Conservation (phyloP, 2,797 vertebrate species). For the Chelmon rostratus region DNA sequence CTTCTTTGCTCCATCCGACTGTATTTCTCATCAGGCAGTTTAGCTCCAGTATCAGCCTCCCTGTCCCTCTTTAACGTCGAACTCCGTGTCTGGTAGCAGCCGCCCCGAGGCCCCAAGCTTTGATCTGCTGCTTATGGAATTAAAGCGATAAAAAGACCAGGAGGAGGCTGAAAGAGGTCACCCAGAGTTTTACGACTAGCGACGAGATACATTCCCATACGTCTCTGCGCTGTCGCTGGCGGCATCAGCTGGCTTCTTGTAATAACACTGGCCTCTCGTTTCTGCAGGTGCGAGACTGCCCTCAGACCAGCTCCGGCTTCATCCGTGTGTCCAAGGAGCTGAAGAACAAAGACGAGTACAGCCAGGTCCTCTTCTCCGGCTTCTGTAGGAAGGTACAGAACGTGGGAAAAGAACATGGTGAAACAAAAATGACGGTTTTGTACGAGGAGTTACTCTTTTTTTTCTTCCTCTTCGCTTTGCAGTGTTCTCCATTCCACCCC, state of each 20-base stretch:
- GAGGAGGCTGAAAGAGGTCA: slow-evolving; percentile 52
- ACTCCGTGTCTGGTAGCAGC: slow-evolving; percentile 55
- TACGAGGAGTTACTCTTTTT: slow-evolving; percentile 42
- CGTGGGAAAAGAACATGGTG: background rate
- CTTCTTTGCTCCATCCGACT: slow-evolving; percentile 5
- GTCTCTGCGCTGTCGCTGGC: background rate
- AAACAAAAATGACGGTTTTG: slow-evolving; percentile 30
- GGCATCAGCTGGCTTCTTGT: background rate
- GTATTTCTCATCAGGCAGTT: slow-evolving; percentile 40
- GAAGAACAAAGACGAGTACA: slow-evolving; percentile 87
- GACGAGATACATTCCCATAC: background rate
- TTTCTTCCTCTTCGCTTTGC: slow-evolving; percentile 29
- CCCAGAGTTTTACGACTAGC: slow-evolving; percentile 30
- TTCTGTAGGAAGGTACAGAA: slow-evolving; percentile 90
- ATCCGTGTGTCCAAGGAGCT: slow-evolving; percentile 84
- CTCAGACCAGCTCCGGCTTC: slow-evolving; percentile 85
- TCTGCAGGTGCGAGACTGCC: slow-evolving; percentile 88
- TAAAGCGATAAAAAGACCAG: slow-evolving; percentile 40
- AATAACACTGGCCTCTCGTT: slow-evolving; percentile 23
- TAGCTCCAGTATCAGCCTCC: slow-evolving; percentile 25
- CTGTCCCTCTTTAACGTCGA: slow-evolving; percentile 30
- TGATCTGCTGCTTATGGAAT: slow-evolving; percentile 61
- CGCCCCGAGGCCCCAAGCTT: slow-evolving; percentile 52
- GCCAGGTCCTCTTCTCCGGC: slow-evolving; percentile 89
- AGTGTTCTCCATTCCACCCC: slow-evolving; percentile 4